Evolutionary conservation across 2,888 invertebrate species (phyloP).

Genomic region (Chalcosyrphus nemorum): DNA sequence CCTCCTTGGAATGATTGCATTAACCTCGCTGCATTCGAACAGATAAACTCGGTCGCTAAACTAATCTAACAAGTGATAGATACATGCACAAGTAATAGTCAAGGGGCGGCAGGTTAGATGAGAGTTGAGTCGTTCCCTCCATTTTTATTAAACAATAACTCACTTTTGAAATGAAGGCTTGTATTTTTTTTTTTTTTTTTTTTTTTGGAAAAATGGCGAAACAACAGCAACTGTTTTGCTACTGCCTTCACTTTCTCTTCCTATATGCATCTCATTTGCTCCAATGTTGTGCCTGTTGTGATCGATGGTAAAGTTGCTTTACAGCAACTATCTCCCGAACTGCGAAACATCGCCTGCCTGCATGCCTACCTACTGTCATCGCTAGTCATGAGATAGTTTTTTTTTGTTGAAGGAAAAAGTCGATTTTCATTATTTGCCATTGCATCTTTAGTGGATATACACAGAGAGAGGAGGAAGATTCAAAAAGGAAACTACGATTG

Average conservation of each 20-base stretch:
- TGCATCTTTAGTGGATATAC: background rate
- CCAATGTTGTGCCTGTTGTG: slow-evolving; percentile 17
- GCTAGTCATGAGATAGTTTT: slow-evolving; percentile 23
- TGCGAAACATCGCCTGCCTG: background rate
- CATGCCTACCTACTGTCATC: background rate
- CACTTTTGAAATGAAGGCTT: slow-evolving; percentile 62
- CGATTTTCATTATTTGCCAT: slow-evolving; percentile 33
- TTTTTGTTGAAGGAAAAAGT: slow-evolving; percentile 20
- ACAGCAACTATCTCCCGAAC: slow-evolving; percentile 40
- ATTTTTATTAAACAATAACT: slow-evolving; percentile 63
- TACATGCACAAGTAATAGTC: background rate
- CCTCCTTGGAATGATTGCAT: slow-evolving; percentile 49
- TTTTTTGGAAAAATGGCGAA: slow-evolving; percentile 29
- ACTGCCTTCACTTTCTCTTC: slow-evolving; percentile 70
- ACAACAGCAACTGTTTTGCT: slow-evolving; percentile 17
- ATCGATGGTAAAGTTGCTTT: slow-evolving; percentile 49
- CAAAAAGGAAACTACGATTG: slow-evolving; percentile 6
- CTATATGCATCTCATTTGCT: slow-evolving; percentile 58
- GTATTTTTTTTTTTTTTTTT: no score
- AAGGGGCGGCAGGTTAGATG: no score
- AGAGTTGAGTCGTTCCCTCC: slow-evolving; percentile 44
- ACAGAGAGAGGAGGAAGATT: background rate
- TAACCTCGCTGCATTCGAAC: slow-evolving; percentile 30
- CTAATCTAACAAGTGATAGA: slow-evolving; percentile 38
- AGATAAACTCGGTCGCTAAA: slow-evolving; percentile 40